Evolutionary conservation across 2,113 vertebrate species (phyloP).

Genomic region (Podarcis raffonei): DNA sequence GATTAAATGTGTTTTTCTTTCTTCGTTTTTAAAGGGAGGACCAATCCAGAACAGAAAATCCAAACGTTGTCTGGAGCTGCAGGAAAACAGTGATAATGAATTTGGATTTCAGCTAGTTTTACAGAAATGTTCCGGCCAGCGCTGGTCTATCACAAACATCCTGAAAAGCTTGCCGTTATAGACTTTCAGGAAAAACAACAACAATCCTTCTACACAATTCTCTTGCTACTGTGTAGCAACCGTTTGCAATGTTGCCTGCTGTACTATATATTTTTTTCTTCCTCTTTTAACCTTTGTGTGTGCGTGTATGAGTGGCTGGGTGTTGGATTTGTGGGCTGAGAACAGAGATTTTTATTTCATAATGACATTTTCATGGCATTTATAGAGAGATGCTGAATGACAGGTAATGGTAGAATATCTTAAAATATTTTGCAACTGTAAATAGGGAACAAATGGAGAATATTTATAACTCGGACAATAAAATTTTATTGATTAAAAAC

Average conservation of each 20-base stretch:
- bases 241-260: conserved; percentile 78
- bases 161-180: conserved; percentile 82
- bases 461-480: conserved; percentile 91
- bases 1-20: conserved; percentile 35
- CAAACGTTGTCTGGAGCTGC: conserved; percentile 94
- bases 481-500: conserved; percentile 80
- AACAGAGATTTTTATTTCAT: conserved; percentile 80
- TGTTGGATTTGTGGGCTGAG: conserved; percentile 79
- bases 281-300: conserved; percentile 47
- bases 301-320: conserved; percentile 66
- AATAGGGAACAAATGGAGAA: conserved; percentile 80
- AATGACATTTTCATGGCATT: conserved; percentile 80
- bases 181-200: background rate
- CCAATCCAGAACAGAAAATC: conserved; percentile 97
- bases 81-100: conserved; percentile 88
- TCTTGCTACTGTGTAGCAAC: conserved; percentile 97
- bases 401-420: conserved; percentile 78
- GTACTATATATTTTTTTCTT: conserved; percentile 66
- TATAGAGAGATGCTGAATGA: conserved; percentile 76
- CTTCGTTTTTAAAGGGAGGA: conserved; percentile 83
- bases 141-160: conserved; percentile 93
- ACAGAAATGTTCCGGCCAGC: conserved; percentile 94
- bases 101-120: conserved; percentile 93
- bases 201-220: conserved; percentile 56
- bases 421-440: conserved; percentile 92